These are phyloP conservation scores for Rhincodon typus DNA, from an alignment of 2,797 vertebrate genomes.

Conservation along the genomic window DNA sequence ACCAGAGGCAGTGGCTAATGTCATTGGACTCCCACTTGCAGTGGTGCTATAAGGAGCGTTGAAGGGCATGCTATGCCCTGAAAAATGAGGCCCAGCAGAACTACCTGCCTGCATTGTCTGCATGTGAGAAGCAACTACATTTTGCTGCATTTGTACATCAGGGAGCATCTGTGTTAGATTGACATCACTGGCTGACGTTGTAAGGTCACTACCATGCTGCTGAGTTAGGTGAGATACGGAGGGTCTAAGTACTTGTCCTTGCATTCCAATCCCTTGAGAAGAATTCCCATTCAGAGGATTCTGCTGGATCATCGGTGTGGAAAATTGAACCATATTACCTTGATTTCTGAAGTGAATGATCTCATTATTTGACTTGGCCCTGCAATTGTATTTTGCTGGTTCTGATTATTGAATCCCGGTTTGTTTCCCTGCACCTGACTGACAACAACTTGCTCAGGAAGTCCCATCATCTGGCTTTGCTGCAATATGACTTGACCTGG, in stretches of 20 bases:
- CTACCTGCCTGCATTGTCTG: constrained; percentile 79
- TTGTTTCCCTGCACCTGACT: constrained; percentile 91
- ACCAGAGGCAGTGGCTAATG: constrained; percentile 77
- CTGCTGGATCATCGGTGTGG: constrained; percentile 74
- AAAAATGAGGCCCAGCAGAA: constrained; percentile 71
- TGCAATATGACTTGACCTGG: constrained; percentile 85
- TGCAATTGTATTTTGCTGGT: constrained; percentile 74
- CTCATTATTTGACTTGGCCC: constrained; percentile 82
- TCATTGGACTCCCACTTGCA: constrained; percentile 70
- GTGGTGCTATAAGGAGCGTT: constrained; percentile 75
- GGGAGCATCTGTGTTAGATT: constrained; percentile 80
- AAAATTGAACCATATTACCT: constrained; percentile 84
- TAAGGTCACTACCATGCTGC: constrained; percentile 71
- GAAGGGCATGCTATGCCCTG: constrained; percentile 79
- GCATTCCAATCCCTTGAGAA: constrained; percentile 83
- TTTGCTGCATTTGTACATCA: constrained; percentile 82
- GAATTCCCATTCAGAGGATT: constrained; percentile 75
- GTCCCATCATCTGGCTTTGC: constrained; percentile 83
- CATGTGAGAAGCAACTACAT: constrained; percentile 84
- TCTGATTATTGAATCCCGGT: constrained; percentile 78
- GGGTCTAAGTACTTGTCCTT: constrained; percentile 81
- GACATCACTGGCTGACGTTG: constrained; percentile 59
- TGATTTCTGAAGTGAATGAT: too few species aligned
- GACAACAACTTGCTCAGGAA: constrained; percentile 81
- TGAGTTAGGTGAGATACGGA: constrained; percentile 63